These are phyloP conservation scores for Triplophysa yarkandensis DNA, from an alignment of 2,797 vertebrate genomes.

Conservation along the genomic window DNA sequence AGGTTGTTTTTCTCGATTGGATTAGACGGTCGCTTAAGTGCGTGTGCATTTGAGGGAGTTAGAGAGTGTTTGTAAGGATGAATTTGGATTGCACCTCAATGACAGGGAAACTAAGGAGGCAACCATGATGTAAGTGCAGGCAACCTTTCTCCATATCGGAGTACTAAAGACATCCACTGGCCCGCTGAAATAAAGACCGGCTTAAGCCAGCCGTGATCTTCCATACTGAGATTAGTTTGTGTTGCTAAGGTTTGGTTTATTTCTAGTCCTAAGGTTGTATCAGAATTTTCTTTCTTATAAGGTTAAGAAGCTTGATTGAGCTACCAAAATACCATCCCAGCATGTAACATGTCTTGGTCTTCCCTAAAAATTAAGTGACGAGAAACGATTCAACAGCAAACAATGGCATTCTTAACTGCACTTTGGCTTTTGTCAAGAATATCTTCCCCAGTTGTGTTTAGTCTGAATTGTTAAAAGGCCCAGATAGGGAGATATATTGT, in stretches of 20 bases:
- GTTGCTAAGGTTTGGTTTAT: not conserved
- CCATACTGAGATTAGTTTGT: not conserved
- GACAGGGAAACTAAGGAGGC: conserved; percentile 49
- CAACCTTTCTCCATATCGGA: conserved; percentile 36
- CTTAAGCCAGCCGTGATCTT: not conserved
- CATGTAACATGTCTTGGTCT: not conserved
- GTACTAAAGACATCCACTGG: conserved; percentile 4
- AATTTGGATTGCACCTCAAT: conserved; percentile 51
- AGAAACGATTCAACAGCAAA: not conserved
- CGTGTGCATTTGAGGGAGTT: not conserved
- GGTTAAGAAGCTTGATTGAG: not conserved
- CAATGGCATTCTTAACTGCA: not conserved
- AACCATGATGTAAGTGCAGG: conserved; percentile 60
- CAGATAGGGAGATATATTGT: conserved; percentile 1
- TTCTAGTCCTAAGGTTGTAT: not conserved
- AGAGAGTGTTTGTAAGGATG: conserved; percentile 18
- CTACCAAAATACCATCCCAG: not conserved
- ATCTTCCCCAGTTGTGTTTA: not conserved
- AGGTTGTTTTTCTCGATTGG: conserved; percentile 32
- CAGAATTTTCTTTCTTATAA: not conserved
- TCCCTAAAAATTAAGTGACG: not conserved
- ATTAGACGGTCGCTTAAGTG: conserved; percentile 29
- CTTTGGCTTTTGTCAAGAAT: not conserved
- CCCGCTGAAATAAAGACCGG: not conserved
- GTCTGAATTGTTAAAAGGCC: conserved; percentile 18